Percentiles rank a stretch among this genome's conserved stretches.
These are phyloP conservation scores for Ardeotis arabs DNA, from an alignment of 2,113 vertebrate species.

Conservation along the genomic window DNA sequence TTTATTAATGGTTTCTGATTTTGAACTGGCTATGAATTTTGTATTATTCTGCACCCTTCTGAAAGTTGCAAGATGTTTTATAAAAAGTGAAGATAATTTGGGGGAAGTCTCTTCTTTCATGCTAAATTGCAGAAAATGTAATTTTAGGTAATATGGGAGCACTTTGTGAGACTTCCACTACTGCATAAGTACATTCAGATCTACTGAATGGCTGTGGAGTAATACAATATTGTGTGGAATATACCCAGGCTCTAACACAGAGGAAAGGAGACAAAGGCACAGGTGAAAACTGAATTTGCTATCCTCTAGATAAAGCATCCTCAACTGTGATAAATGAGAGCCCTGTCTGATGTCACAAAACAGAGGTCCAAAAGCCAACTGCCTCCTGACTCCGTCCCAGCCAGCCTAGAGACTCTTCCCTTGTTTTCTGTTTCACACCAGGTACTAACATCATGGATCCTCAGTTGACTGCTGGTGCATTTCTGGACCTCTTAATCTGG, in stretches of 20 bases:
- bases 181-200: not conserved
- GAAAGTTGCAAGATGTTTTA: not conserved
- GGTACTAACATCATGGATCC: too few species aligned
- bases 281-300: not conserved
- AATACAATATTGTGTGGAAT: not conserved
- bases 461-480: not conserved
- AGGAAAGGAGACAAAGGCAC: not conserved
- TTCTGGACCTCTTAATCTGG: not conserved
- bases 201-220: not conserved
- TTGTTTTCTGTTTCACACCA: not conserved
- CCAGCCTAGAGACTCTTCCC: not conserved
- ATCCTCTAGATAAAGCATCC: not conserved
- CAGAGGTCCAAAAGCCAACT: not conserved
- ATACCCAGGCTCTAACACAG: not conserved
- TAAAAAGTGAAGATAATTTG: not conserved
- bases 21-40: constrained; percentile 11
- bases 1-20: not conserved
- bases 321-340: not conserved
- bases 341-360: not conserved
- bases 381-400: not conserved
- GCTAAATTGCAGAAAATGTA: not conserved
- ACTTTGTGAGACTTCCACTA: not conserved
- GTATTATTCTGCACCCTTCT: not conserved
- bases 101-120: not conserved
- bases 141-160: not conserved